Evolutionary conservation across 2,888 invertebrate species (phyloP).

Genomic region (Beris morrisii): DNA sequence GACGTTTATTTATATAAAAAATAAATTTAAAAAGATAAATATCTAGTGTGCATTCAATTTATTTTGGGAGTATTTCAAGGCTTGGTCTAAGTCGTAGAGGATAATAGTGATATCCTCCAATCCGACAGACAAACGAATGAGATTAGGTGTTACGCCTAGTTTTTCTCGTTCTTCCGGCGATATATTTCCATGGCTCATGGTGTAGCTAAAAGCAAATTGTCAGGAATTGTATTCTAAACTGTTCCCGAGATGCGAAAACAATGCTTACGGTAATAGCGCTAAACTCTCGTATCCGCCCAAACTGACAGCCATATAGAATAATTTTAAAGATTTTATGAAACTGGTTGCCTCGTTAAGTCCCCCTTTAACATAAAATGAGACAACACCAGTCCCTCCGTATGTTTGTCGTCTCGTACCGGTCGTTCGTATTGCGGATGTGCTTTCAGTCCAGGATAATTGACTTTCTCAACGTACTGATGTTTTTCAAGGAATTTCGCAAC

Average conservation of each 20-base stretch:
- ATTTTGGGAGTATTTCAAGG: conserved; percentile 48
- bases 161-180: conserved; percentile 70
- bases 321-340: conserved; percentile 74
- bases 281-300: conserved; percentile 94
- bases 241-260: conserved; percentile 29
- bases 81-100: conserved; percentile 79
- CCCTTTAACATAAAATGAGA: conserved; percentile 85
- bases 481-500: conserved; percentile 80
- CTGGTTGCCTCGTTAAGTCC: conserved; percentile 69
- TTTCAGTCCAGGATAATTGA: conserved; percentile 82
- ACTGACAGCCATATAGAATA: conserved; percentile 89
- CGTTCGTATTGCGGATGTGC: conserved; percentile 85
- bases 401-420: conserved; percentile 81
- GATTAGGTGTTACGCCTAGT: conserved; percentile 80
- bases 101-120: conserved; percentile 86
- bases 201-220: conserved; percentile 59
- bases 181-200: conserved; percentile 96
- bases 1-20: no score
- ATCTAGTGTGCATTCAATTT: no score
- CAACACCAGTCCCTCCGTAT: conserved; percentile 87
- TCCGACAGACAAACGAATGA: conserved; percentile 88
- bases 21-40: no score
- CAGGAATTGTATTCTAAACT: not conserved
- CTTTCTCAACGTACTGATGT: conserved; percentile 78
- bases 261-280: conserved; percentile 87